Evolutionary conservation across 2,888 invertebrate species (phyloP).

Genomic region (Sinodicranocentrus sp.): DNA sequence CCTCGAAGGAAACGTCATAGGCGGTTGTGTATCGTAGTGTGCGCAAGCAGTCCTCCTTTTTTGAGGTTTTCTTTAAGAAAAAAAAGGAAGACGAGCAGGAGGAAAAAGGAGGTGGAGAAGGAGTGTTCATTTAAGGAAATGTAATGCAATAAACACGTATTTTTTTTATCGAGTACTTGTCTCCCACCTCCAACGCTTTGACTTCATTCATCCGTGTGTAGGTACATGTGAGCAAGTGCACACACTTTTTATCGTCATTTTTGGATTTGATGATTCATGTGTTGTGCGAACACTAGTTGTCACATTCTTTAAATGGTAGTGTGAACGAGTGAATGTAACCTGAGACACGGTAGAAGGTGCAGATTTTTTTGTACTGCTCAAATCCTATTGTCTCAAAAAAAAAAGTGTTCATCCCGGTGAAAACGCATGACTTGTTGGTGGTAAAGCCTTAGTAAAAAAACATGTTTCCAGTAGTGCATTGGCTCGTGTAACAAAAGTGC

Average conservation of each 20-base stretch:
- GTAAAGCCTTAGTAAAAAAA: too few species aligned
- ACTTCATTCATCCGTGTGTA: background rate
- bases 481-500: background rate
- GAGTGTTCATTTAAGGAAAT: conserved; percentile 6
- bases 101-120: conserved; percentile 1
- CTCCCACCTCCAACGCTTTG: background rate
- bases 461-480: background rate
- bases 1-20: background rate
- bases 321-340: too few species aligned
- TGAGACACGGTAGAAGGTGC: too few species aligned
- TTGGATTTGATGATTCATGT: background rate
- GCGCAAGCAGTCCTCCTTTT: background rate
- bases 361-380: too few species aligned
- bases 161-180: background rate
- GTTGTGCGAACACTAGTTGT: background rate
- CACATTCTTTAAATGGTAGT: background rate
- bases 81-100: background rate
- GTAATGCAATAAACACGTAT: conserved; percentile 2
- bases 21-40: background rate
- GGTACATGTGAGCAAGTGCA: background rate
- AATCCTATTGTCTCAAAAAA: background rate
- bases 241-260: background rate
- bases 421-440: background rate
- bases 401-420: background rate
- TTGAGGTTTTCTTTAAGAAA: background rate